Base-by-base conservation (phyloP, 53 echinoderm and acorn worm species). In the Arbacia lixula region DNA sequence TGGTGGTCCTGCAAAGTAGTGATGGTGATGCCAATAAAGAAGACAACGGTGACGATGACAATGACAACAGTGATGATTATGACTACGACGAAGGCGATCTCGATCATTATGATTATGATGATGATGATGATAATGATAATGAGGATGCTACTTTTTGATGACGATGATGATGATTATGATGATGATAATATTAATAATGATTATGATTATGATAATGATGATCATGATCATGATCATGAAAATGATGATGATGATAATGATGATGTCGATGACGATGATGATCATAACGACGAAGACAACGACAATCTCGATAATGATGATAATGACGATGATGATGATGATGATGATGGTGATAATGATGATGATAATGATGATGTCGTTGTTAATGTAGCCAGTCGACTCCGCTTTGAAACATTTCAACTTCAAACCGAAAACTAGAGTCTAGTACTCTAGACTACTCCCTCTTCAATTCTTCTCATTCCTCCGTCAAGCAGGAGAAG, bases 1-100 rank as follows among this genome's bases (percentile, higher is more conserved):
- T 8, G 74, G 74, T n/a, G 32, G 74, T n/a, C 29, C 74, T 74
- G 32, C 20, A 74, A 31, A 32, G 0, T n/a, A n/a, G n/a, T n/a
- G n/a, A n/a, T n/a, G n/a, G n/a, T n/a, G n/a, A n/a, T n/a, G n/a
- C n/a, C n/a, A n/a, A n/a, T n/a, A n/a, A n/a, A n/a, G n/a, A n/a
- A n/a, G n/a, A n/a, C n/a, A n/a, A n/a, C n/a, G n/a, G n/a, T n/a
- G n/a, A n/a, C n/a, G n/a, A n/a, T n/a, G n/a, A n/a, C n/a, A n/a
- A n/a, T n/a, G n/a, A n/a, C n/a, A n/a, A n/a, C n/a, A n/a, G n/a
- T n/a, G n/a, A n/a, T n/a, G n/a, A n/a, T n/a, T n/a, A n/a, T n/a
- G n/a, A n/a, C n/a, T n/a, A n/a, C n/a, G n/a, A n/a, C n/a, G n/a
- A n/a, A n/a, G n/a, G n/a, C n/a, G n/a, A n/a, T n/a, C n/a, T n/a